These are phyloP conservation scores for Cephus sareptanus DNA, from an alignment of 2,888 invertebrate species.

Conservation along the genomic window DNA sequence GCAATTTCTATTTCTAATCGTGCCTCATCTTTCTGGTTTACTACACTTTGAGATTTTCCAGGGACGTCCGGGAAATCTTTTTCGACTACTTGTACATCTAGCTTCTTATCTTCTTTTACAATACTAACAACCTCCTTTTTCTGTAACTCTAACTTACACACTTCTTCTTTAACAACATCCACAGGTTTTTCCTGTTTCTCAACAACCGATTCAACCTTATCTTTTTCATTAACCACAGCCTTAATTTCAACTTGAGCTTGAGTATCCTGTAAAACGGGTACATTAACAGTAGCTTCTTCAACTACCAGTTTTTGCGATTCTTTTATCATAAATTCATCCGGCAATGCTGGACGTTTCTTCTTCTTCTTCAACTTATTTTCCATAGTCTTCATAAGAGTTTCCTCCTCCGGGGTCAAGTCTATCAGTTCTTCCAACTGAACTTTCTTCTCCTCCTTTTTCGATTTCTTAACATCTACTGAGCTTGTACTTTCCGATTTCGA, in stretches of 20 bases:
- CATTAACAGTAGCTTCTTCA: conserved; percentile 6
- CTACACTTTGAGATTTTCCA: not conserved
- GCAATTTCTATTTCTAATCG: not conserved
- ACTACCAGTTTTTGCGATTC: conserved; percentile 24
- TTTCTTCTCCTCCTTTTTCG: conserved; percentile 10
- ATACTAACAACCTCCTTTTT: not conserved
- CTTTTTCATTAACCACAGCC: not conserved
- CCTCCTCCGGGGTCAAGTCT: conserved; percentile 22
- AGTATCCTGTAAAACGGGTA: not conserved
- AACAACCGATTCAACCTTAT: not conserved
- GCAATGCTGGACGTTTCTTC: conserved; percentile 37
- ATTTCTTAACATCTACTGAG: not conserved
- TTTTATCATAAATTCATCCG: conserved; percentile 28
- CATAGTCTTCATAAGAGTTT: conserved; percentile 31
- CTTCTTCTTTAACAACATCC: conserved; percentile 14
- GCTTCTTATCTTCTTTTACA: not conserved
- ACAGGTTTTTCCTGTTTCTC: conserved; percentile 1
- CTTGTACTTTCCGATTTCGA: conserved; percentile 21
- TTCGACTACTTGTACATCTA: not conserved
- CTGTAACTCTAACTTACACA: not conserved
- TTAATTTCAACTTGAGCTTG: not conserved
- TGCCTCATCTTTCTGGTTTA: not conserved
- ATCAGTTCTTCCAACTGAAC: conserved; percentile 10
- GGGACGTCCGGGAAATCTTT: not conserved
- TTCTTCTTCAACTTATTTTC: conserved; percentile 40